Base-by-base conservation (phyloP, 2,113 vertebrate genomes). In the Tragulus kanchil region DNA sequence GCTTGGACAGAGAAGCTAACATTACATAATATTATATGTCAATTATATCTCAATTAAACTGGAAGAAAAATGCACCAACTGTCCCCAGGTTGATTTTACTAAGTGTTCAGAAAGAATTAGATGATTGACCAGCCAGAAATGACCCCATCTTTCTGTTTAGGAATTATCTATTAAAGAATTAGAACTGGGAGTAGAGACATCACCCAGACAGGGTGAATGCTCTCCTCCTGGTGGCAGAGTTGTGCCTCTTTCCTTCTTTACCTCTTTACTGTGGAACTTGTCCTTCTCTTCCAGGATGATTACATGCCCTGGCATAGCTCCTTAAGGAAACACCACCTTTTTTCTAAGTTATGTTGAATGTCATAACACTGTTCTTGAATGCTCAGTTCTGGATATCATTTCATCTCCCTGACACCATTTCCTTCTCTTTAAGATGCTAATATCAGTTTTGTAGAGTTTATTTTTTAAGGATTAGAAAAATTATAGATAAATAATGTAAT, bases 381-480 rank as follows among this genome's bases (percentile, higher is more conserved):
- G 36, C 36, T 36, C 36, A 36, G 21, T 85, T 78, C 84, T 25
- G 23, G 59, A 8, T 25, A 54, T 23, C 11, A 64, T 2, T 71
- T 69, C 75, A 45, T 54, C 8, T 50, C n/a, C 52, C 54, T 64
- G 45, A 52, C 11, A 65, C 81, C 21, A 54, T 65, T 83, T 86
- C 14, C 6, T 86, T 25, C 25, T 75, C 17, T 95, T 54, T 79
- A 10, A 82, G 86, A 28, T 61, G 36, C 15, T 56, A 69, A 48
- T 73, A 45, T 16, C 15, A 84, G 52, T 11, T 71, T 28, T 45
- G 5, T 42, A 69, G 36, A 78, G 6, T 81, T 94, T 85, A n/a
- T 52, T 83, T 94, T 94, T 87, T 65, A 83, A 82, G 81, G 19
- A 77, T 58, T 77, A 78, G 12, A 79, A 93, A n/a, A 83, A 50